Percentiles rank a stretch among this genome's conserved stretches.
Evolutionary conservation across 2,888 invertebrate species (phyloP).

Genomic region (Hyposoter didymator): DNA sequence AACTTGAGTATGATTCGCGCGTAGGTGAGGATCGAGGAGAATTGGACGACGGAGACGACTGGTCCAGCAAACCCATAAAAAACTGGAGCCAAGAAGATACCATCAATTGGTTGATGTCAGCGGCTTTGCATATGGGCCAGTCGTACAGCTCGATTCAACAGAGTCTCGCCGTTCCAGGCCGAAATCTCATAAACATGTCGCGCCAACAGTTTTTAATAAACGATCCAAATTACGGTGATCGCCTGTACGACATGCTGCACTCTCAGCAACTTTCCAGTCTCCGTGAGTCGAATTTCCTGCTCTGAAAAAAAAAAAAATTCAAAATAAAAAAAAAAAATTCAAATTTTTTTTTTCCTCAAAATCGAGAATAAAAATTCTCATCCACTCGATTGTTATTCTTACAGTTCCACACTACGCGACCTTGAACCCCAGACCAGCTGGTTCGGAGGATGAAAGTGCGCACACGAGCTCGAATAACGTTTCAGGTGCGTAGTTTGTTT

Average conservation of each 20-base stretch:
- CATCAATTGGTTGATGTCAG: conserved; percentile 85
- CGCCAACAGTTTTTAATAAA: conserved; percentile 78
- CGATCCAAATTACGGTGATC: conserved; percentile 79
- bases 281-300: conserved; percentile 72
- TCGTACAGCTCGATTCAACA: conserved; percentile 79
- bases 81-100: conserved; percentile 87
- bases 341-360: too few species aligned
- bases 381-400: conserved; percentile 34
- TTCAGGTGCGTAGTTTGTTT: conserved; percentile 71
- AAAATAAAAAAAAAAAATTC: too few species aligned
- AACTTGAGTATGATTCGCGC: neutral
- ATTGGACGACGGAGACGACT: conserved; percentile 82
- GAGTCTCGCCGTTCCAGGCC: conserved; percentile 79
- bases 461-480: conserved; percentile 71
- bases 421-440: conserved; percentile 60
- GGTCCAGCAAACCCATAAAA: conserved; percentile 85
- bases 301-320: conserved; percentile 2
- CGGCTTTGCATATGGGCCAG: conserved; percentile 79
- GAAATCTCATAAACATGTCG: conserved; percentile 76
- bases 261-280: conserved; percentile 75
- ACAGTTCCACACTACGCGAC: conserved; percentile 72
- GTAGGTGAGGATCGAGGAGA: conserved; percentile 76
- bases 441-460: conserved; percentile 73
- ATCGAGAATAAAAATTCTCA: neutral
- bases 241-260: conserved; percentile 79